phyloP scores from a whole-genome alignment of 2,797 vertebrate species.

The Gobio occitaniae region DNA sequence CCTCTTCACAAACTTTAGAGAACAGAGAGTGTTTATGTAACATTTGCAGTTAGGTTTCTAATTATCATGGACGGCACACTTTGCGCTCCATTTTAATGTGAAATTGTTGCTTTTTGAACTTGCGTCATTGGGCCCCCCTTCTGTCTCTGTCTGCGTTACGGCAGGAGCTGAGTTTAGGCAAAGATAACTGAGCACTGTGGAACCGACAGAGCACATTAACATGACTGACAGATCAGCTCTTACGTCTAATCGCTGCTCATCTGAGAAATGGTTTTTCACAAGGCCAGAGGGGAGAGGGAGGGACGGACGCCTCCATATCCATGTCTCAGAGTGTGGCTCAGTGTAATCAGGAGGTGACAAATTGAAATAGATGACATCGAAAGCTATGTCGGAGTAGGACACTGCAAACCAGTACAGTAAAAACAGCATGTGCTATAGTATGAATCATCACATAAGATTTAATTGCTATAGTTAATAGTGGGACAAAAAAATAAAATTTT shows the following conservation, averaged over 20 bases:
- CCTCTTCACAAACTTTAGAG: background rate
- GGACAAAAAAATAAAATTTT: background rate
- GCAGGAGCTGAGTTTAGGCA: conserved; percentile 7
- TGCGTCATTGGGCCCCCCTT: background rate
- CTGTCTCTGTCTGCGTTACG: background rate
- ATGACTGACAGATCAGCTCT: conserved; percentile 36
- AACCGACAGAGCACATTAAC: conserved; percentile 10
- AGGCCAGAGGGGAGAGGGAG: background rate
- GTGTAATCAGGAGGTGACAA: conserved; percentile 34
- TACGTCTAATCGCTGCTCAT: conserved; percentile 24
- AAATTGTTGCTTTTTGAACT: conserved; percentile 16
- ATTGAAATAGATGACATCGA: conserved; percentile 26
- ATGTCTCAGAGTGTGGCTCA: background rate
- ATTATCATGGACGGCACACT: background rate
- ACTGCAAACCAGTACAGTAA: background rate
- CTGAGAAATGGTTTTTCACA: conserved; percentile 16
- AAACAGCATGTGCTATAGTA: background rate
- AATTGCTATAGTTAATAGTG: background rate
- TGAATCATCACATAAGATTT: background rate
- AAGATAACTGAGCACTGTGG: conserved; percentile 21
- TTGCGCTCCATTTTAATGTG: background rate
- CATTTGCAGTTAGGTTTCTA: conserved; percentile 6
- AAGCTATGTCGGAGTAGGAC: background rate
- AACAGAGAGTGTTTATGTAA: background rate
- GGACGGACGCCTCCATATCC: conserved; percentile 1